Conservation (phyloP, 2,113 vertebrate species). For the Corynorhinus townsendii region DNA sequence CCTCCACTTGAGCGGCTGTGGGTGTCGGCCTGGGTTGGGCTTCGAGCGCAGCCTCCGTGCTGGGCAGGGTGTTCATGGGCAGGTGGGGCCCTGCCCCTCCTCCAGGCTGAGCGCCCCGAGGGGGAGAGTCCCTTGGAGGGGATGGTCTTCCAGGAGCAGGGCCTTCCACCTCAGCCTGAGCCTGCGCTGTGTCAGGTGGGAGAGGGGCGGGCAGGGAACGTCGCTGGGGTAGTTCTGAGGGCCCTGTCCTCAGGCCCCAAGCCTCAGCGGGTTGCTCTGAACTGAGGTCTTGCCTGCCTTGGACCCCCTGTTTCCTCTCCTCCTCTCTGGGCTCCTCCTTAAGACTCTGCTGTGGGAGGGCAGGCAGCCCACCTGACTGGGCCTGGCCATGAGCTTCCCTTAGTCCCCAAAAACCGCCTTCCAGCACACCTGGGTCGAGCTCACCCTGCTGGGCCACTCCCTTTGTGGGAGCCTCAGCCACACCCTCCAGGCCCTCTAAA, state of each 20-base stretch:
- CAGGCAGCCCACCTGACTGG: not conserved
- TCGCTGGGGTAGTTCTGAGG: not conserved
- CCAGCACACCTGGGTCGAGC: rapidly evolving
- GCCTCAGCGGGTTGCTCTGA: not conserved
- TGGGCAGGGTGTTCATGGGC: rapidly evolving
- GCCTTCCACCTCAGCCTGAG: not conserved
- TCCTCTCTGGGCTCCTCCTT: not conserved
- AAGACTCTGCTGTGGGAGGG: not conserved
- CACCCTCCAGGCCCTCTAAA: not conserved
- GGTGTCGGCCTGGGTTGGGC: not conserved
- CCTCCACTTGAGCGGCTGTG: not conserved
- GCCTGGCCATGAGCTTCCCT: not conserved
- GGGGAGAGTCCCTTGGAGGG: not conserved
- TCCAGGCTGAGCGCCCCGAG: rapidly evolving
- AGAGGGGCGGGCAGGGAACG: not conserved
- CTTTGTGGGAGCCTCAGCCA: not conserved
- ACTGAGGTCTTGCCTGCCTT: not conserved
- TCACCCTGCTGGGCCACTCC: not conserved
- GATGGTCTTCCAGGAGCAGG: not conserved
- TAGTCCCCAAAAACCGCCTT: rapidly evolving
- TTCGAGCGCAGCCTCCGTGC: not conserved
- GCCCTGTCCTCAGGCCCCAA: not conserved
- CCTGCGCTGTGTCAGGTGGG: not conserved
- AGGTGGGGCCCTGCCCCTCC: not conserved
- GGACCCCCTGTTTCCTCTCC: not conserved